These are phyloP conservation scores for Anarrhichthys ocellatus DNA, from an alignment of 2,113 vertebrate species.

Conservation along the genomic window DNA sequence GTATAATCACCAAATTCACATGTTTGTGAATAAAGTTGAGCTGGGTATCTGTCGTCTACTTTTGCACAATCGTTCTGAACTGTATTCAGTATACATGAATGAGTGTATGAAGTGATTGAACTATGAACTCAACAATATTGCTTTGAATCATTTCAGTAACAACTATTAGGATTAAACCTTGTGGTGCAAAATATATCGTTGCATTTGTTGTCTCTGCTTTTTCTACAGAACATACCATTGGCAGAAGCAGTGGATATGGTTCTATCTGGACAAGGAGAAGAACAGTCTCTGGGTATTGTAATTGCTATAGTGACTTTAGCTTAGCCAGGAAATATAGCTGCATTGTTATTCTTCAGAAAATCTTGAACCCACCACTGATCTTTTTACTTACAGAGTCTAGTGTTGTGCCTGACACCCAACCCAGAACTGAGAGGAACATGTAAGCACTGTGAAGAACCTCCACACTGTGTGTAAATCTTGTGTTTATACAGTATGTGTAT, in stretches of 20 bases:
- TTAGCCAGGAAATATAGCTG: not conserved
- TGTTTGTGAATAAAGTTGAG: not conserved
- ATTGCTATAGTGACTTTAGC: not conserved
- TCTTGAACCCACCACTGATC: not conserved
- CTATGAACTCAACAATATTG: not conserved
- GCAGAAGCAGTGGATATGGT: slow-evolving; percentile 59
- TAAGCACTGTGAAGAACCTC: slow-evolving; percentile 79
- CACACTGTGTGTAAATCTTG: not conserved
- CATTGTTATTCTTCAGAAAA: not conserved
- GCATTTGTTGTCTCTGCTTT: slow-evolving; percentile 3
- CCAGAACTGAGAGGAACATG: slow-evolving; percentile 72
- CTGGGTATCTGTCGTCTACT: not conserved
- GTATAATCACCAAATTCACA: slow-evolving; percentile 34
- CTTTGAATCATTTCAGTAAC: not conserved
- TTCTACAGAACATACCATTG: slow-evolving; percentile 69
- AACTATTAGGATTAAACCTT: not conserved
- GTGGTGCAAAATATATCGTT: not conserved
- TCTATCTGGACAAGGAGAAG: slow-evolving; percentile 42
- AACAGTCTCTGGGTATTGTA: slow-evolving; percentile 70
- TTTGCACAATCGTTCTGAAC: not conserved
- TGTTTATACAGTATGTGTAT: not conserved
- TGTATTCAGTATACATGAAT: not conserved
- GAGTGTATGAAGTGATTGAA: not conserved
- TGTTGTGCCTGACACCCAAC: slow-evolving; percentile 86
- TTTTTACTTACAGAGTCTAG: slow-evolving; percentile 79